Percentiles rank a stretch among this genome's conserved stretches.
phyloP scores from a whole-genome alignment of 2,113 vertebrate genomes.

The Peromyscus leucopus region DNA sequence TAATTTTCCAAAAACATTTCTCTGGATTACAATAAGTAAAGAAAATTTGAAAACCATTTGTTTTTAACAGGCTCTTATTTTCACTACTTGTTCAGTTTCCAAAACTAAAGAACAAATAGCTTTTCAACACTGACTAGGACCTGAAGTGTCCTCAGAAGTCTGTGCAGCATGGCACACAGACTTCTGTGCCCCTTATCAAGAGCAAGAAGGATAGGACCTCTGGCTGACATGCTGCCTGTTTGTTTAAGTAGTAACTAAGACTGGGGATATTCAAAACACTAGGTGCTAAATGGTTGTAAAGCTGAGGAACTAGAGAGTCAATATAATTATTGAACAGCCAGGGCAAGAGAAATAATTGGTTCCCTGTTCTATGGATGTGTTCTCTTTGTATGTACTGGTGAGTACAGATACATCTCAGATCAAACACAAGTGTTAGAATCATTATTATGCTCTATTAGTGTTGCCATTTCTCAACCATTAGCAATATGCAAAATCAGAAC shows the following conservation, averaged over 20 bases:
- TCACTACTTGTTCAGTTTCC: slow-evolving; percentile 12
- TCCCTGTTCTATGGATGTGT: not conserved
- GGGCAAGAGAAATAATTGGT: not conserved
- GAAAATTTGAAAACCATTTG: slow-evolving; percentile 30
- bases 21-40: slow-evolving; percentile 30
- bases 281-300: not conserved
- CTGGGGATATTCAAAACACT: not conserved
- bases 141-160: not conserved
- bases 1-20: slow-evolving; percentile 11
- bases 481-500: not conserved
- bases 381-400: not conserved
- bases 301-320: not conserved
- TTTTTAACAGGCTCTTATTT: slow-evolving; percentile 45
- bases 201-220: not conserved
- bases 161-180: not conserved
- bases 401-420: not conserved
- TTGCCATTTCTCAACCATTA: not conserved
- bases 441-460: not conserved
- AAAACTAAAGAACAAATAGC: slow-evolving; percentile 14
- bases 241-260: not conserved
- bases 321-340: not conserved
- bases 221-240: not conserved
- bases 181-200: slow-evolving; percentile 11
- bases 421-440: not conserved
- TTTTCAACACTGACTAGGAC: slow-evolving; percentile 12